Conservation (phyloP, 2,888 invertebrate species). For the Norana najaformis region DNA sequence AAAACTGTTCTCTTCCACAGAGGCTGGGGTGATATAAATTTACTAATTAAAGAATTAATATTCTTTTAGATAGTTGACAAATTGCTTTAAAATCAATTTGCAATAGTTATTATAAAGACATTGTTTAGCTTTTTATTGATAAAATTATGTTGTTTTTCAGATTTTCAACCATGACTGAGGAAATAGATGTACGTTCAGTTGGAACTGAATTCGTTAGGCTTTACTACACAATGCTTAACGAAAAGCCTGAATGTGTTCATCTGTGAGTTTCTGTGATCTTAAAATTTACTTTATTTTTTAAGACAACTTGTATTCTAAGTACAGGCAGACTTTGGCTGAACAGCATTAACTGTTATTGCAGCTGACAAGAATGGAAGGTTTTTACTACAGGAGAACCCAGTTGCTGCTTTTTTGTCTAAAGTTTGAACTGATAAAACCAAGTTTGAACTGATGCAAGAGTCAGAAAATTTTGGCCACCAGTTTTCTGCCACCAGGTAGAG, state of each 20-base stretch:
- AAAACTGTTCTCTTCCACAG: no score
- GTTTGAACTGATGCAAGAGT: neutral
- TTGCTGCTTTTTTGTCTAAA: neutral
- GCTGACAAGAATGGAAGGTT: neutral
- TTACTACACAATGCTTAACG: constrained; percentile 95
- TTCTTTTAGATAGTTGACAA: neutral
- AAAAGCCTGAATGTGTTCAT: constrained; percentile 89
- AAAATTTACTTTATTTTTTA: neutral
- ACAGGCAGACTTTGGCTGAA: neutral
- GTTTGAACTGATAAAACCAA: neutral
- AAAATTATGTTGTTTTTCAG: neutral
- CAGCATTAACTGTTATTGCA: neutral
- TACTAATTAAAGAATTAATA: no score
- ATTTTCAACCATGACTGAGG: constrained; percentile 30
- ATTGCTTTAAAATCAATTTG: neutral
- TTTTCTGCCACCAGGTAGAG: no score
- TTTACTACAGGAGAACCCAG: neutral
- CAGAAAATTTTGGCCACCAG: no score
- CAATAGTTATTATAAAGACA: neutral
- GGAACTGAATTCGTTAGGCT: constrained; percentile 98
- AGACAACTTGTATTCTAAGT: neutral
- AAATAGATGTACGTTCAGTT: constrained; percentile 65
- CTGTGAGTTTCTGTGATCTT: constrained; percentile 68
- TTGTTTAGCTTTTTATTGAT: neutral
- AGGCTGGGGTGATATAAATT: no score